These are phyloP conservation scores for Chromobotia macracanthus DNA, from an alignment of 2,797 vertebrate species.

Conservation along the genomic window DNA sequence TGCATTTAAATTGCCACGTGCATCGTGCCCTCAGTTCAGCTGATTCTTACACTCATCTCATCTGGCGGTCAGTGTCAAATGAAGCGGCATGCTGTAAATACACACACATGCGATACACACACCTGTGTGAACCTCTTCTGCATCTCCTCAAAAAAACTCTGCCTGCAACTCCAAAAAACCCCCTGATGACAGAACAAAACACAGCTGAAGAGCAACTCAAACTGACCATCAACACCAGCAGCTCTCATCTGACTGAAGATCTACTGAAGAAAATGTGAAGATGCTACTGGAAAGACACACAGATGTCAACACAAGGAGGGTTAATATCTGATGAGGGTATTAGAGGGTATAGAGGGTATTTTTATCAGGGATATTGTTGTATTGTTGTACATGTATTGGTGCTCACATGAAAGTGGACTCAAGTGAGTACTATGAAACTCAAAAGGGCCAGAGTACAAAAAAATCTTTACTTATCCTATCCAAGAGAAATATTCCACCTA, in stretches of 20 bases:
- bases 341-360: constrained; percentile 79
- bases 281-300: constrained; percentile 60
- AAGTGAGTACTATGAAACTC: neutral
- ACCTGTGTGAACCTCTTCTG: constrained; percentile 96
- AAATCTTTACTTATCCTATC: neutral
- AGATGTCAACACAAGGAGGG: constrained; percentile 67
- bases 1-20: neutral
- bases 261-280: constrained; percentile 62
- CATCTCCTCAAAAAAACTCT: constrained; percentile 98
- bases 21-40: neutral
- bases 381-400: too few species aligned
- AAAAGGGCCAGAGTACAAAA: neutral
- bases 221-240: neutral
- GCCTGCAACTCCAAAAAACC: constrained; percentile 97
- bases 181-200: constrained; percentile 78
- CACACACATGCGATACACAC: constrained; percentile 61
- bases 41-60: constrained; percentile 13
- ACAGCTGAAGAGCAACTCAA: constrained; percentile 20
- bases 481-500: neutral
- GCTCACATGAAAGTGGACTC: constrained; percentile 61
- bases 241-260: constrained; percentile 49
- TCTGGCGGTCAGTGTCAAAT: constrained; percentile 26
- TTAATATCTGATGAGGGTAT: constrained; percentile 81
- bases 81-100: constrained; percentile 58
- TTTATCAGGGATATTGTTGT: constrained; percentile 74